These are phyloP conservation scores for Alaudala cheleensis DNA, from an alignment of 2,113 vertebrate genomes.

Conservation along the genomic window DNA sequence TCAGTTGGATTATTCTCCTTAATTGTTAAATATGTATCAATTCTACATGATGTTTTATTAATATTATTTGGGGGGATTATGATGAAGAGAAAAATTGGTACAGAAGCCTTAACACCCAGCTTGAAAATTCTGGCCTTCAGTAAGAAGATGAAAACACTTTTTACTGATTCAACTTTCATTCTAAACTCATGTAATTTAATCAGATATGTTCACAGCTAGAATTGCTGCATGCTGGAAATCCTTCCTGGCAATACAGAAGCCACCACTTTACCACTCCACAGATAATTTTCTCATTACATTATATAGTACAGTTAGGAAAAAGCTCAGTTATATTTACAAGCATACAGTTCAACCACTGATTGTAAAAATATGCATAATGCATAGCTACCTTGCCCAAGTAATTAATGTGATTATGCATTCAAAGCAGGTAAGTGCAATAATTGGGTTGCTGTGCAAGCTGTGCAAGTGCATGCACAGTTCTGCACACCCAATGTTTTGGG, in stretches of 20 bases:
- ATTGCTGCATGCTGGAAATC: slow-evolving; percentile 60
- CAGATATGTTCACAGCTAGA: slow-evolving; percentile 64
- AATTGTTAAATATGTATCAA: background rate
- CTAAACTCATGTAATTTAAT: slow-evolving; percentile 68
- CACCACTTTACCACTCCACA: slow-evolving; percentile 55
- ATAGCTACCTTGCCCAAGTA: slow-evolving; percentile 36
- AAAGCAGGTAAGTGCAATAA: slow-evolving; percentile 56
- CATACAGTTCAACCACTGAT: slow-evolving; percentile 14
- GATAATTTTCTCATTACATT: slow-evolving; percentile 67
- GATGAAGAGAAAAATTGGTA: background rate
- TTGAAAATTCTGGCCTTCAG: slow-evolving; percentile 42
- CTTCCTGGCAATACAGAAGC: slow-evolving; percentile 57
- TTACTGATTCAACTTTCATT: slow-evolving; percentile 59
- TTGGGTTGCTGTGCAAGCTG: slow-evolving; percentile 20
- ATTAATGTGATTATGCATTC: slow-evolving; percentile 54
- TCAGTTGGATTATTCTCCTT: background rate
- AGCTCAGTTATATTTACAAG: slow-evolving; percentile 58
- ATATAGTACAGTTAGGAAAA: slow-evolving; percentile 37
- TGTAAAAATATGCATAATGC: slow-evolving; percentile 56
- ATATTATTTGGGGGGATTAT: background rate
- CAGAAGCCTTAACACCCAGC: background rate
- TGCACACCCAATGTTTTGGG: slow-evolving; percentile 46
- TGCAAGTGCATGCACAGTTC: slow-evolving; percentile 35
- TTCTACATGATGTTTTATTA: background rate
- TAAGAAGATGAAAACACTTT: slow-evolving; percentile 49